These are phyloP conservation scores for Anadara kagoshimensis DNA, from an alignment of 1,140 invertebrate genomes.

Conservation along the genomic window DNA sequence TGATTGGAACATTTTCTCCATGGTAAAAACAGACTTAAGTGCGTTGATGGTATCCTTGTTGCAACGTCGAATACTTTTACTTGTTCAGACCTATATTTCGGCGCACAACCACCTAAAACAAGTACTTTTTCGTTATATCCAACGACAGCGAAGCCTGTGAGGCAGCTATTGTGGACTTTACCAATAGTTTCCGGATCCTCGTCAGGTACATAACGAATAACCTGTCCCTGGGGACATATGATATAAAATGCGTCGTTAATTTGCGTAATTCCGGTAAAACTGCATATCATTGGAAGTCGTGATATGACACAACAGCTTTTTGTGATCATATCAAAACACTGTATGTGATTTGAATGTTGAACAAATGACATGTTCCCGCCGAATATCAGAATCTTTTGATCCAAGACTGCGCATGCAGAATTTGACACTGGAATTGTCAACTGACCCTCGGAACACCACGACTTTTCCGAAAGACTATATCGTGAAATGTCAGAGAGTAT, in stretches of 20 bases:
- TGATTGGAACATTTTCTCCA: slow-evolving; percentile 25
- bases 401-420: slow-evolving; percentile 39
- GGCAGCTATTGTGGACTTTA: not conserved
- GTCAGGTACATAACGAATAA: slow-evolving; percentile 14
- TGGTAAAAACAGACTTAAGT: slow-evolving; percentile 17
- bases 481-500: slow-evolving; percentile 37
- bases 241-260: slow-evolving; percentile 15
- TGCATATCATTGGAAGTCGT: slow-evolving; percentile 20
- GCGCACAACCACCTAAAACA: slow-evolving; percentile 14
- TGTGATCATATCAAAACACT: slow-evolving; percentile 9
- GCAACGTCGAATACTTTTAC: slow-evolving; percentile 1
- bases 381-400: slow-evolving; percentile 47
- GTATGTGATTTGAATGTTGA: slow-evolving; percentile 1
- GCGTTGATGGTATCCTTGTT: not conserved
- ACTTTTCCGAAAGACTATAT: slow-evolving; percentile 26
- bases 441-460: slow-evolving; percentile 29
- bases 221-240: slow-evolving; percentile 20
- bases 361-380: slow-evolving; percentile 37
- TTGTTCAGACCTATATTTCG: slow-evolving; percentile 1
- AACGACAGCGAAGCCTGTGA: slow-evolving; percentile 14
- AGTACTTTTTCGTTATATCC: slow-evolving; percentile 7
- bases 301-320: slow-evolving; percentile 10
- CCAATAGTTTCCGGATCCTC: slow-evolving; percentile 14
- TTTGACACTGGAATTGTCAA: slow-evolving; percentile 36
- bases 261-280: slow-evolving; percentile 16